Percentiles rank a stretch among this genome's conserved stretches.
Conservation (phyloP, 2,888 invertebrate species). For the Mythimna ferrago region DNA sequence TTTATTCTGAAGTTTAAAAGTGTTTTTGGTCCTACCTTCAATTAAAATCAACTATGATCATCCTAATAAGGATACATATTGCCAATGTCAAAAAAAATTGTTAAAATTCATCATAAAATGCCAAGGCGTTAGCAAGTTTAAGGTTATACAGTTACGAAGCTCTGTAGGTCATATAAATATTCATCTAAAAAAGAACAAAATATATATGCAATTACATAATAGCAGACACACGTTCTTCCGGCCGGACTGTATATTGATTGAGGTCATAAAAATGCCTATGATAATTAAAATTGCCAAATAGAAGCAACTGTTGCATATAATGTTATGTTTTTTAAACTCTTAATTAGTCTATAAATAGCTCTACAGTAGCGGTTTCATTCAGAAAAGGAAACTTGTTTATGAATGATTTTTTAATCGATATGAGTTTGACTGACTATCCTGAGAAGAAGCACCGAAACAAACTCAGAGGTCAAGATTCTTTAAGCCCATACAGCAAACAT, state of each 20-base stretch:
- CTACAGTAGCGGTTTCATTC: neutral
- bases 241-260: constrained; percentile 22
- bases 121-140: constrained; percentile 52
- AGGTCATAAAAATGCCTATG: constrained; percentile 19
- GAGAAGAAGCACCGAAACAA: no score
- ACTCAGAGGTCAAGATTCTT: no score
- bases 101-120: constrained; percentile 32
- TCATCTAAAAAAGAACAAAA: constrained; percentile 15
- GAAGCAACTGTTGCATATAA: neutral
- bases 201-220: constrained; percentile 37
- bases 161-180: constrained; percentile 54
- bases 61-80: constrained; percentile 5
- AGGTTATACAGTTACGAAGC: constrained; percentile 14
- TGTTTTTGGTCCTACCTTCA: neutral
- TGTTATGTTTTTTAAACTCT: neutral
- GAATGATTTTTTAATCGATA: neutral
- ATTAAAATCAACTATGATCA: neutral
- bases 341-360: constrained; percentile 19
- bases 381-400: neutral
- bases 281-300: constrained; percentile 4
- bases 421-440: no score
- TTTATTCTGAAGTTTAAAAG: neutral
- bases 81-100: neutral
- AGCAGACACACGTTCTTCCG: constrained; percentile 37
- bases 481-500: no score